These are phyloP conservation scores for Thereva nobilitata DNA, from an alignment of 2,888 invertebrate genomes.

Conservation along the genomic window DNA sequence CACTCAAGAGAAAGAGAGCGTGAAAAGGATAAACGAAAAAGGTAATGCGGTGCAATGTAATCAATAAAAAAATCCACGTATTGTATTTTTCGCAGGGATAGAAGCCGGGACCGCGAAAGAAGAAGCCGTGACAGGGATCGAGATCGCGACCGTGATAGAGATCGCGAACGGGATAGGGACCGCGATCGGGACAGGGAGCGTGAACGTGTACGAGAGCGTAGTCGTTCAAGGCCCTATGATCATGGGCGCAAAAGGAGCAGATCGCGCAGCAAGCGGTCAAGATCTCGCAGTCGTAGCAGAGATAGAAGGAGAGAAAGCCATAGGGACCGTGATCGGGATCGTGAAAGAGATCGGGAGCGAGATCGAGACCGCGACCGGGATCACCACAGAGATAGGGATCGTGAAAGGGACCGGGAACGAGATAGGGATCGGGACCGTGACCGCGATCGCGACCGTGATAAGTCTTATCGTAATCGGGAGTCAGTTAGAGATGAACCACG, in stretches of 20 bases:
- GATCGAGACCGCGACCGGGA: constrained; percentile 54
- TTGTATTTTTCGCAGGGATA: constrained; percentile 18
- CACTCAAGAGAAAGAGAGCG: constrained; percentile 52
- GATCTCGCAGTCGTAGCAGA: constrained; percentile 36
- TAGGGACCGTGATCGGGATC: constrained; percentile 32
- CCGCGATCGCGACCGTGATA: constrained; percentile 59
- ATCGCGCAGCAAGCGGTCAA: constrained; percentile 35
- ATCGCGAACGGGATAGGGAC: constrained; percentile 45
- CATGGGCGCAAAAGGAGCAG: constrained; percentile 29
- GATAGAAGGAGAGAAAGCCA: constrained; percentile 42
- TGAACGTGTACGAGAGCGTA: constrained; percentile 45
- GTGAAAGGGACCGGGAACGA: constrained; percentile 60
- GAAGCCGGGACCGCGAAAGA: constrained; percentile 42
- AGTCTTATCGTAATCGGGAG: constrained; percentile 46
- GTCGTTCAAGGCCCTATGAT: constrained; percentile 43
- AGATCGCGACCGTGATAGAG: constrained; percentile 53
- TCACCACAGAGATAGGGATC: constrained; percentile 56
- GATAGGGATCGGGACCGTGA: constrained; percentile 59
- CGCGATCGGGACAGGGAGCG: constrained; percentile 46
- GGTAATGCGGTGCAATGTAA: constrained; percentile 43
- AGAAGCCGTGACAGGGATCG: constrained; percentile 49
- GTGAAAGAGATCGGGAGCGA: constrained; percentile 48
- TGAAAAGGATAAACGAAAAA: constrained; percentile 41
- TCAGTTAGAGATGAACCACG: constrained; percentile 36
- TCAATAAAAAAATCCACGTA: not conserved